A percentile compares a stretch with the other conserved stretches of the same genome.
Conservation (phyloP, 2,113 vertebrate genomes). For the Piprites chloris region DNA sequence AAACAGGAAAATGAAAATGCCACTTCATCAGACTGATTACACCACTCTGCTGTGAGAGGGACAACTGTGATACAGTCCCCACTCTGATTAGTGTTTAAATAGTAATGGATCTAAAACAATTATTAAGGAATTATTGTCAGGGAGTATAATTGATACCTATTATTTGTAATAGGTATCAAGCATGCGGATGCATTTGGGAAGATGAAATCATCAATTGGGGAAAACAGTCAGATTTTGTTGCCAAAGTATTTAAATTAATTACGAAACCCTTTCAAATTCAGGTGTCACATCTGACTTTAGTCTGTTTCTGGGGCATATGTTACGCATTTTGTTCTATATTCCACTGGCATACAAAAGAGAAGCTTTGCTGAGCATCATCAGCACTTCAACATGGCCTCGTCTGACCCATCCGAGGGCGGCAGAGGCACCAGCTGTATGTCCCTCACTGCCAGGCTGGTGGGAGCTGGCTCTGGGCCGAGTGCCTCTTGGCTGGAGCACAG, state of each 20-base stretch:
- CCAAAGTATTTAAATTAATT: not conserved
- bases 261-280: not conserved
- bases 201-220: not conserved
- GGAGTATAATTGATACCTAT: conserved; percentile 6
- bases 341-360: not conserved
- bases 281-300: not conserved
- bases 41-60: not conserved
- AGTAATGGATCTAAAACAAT: conserved; percentile 4
- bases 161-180: not conserved
- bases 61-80: not conserved
- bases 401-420: fast-evolving
- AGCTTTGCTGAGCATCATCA: not conserved
- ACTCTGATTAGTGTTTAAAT: conserved; percentile 14
- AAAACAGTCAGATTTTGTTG: not conserved
- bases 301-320: fast-evolving
- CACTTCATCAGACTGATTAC: not conserved
- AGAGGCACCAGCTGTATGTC: fast-evolving
- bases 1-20: not conserved
- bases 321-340: not conserved
- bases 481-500: not conserved
- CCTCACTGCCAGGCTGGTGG: fast-evolving
- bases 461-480: fast-evolving
- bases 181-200: not conserved
- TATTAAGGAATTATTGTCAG: conserved; percentile 11
- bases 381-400: fast-evolving